These are phyloP conservation scores for Lathamus discolor DNA, from an alignment of 2,113 vertebrate genomes.

Conservation along the genomic window DNA sequence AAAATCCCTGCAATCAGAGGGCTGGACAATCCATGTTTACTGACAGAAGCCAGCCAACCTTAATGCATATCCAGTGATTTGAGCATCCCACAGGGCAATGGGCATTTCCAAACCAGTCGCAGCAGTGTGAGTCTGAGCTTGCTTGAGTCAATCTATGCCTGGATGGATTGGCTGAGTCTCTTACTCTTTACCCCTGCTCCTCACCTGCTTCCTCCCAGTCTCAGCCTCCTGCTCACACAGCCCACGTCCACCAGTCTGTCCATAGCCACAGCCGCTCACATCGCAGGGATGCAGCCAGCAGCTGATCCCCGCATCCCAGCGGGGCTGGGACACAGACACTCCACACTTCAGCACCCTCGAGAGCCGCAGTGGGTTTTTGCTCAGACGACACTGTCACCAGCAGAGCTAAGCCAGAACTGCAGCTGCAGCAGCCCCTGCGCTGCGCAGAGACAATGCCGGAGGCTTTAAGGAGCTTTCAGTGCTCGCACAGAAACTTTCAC, in stretches of 20 bases:
- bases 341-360: rapidly evolving
- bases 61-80: background rate
- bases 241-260: rapidly evolving
- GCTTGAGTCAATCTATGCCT: background rate
- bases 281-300: background rate
- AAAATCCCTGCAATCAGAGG: background rate
- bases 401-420: constrained; percentile 40
- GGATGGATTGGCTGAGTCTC: background rate
- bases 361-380: background rate
- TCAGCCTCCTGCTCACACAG: rapidly evolving
- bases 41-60: background rate
- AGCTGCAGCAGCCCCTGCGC: background rate
- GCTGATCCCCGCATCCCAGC: rapidly evolving
- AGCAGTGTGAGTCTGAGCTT: background rate
- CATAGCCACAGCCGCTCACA: rapidly evolving
- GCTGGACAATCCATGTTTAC: background rate
- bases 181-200: background rate
- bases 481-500: background rate
- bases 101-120: background rate
- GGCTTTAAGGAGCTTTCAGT: background rate
- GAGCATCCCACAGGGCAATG: background rate
- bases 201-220: background rate
- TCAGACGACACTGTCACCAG: constrained; percentile 47
- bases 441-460: rapidly evolving
- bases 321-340: rapidly evolving